A percentile compares a stretch with the other conserved stretches of the same genome.
Evolutionary conservation across 2,113 vertebrate genomes (phyloP).

Genomic region (Lepisosteus oculatus): DNA sequence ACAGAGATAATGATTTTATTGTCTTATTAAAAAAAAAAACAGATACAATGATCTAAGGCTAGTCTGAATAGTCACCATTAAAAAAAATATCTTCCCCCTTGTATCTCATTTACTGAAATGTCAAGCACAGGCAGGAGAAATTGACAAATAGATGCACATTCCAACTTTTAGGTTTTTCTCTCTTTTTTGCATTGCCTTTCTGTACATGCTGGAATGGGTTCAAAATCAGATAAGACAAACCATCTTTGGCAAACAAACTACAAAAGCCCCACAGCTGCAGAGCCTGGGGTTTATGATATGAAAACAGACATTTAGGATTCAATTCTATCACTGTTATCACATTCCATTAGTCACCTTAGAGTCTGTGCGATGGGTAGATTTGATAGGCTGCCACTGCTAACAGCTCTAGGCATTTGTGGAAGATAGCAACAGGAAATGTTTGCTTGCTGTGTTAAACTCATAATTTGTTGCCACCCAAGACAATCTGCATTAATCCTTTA

Average conservation of each 20-base stretch:
- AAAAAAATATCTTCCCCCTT: constrained; percentile 46
- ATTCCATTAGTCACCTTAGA: constrained; percentile 51
- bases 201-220: constrained; percentile 54
- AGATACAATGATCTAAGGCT: too few relatives aligned
- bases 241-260: constrained; percentile 42
- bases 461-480: constrained; percentile 56
- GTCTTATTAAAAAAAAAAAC: too few relatives aligned
- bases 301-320: constrained; percentile 43
- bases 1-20: constrained; percentile 8
- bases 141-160: constrained; percentile 35
- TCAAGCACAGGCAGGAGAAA: constrained; percentile 40
- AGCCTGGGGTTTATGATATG: constrained; percentile 46
- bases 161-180: constrained; percentile 47
- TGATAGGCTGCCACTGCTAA: constrained; percentile 37
- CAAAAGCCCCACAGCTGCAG: constrained; percentile 36
- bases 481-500: constrained; percentile 45
- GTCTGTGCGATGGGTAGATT: constrained; percentile 42
- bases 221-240: constrained; percentile 70
- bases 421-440: constrained; percentile 50
- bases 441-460: constrained; percentile 42
- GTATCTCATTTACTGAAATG: constrained; percentile 50
- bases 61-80: too few relatives aligned
- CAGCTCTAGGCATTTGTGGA: constrained; percentile 49
- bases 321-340: constrained; percentile 50
- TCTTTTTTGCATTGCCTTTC: constrained; percentile 33